These are phyloP conservation scores for Neodiprion virginianus DNA, from an alignment of 1,140 invertebrate species.

Conservation along the genomic window DNA sequence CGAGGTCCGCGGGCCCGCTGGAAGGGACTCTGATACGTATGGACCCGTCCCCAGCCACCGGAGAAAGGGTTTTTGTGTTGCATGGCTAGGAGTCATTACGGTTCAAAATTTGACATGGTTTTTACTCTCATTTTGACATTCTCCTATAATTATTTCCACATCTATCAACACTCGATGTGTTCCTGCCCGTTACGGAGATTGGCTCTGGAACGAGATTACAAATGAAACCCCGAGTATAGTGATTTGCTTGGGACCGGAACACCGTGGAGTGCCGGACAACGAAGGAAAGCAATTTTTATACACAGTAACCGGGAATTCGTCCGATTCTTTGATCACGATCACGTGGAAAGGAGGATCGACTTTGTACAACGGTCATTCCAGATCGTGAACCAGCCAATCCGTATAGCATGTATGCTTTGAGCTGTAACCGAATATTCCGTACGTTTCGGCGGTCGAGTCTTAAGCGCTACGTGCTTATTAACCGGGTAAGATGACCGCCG, in stretches of 20 bases:
- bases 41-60: background rate
- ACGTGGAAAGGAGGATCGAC: too few species aligned
- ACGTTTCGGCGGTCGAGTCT: background rate
- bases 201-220: background rate
- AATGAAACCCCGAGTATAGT: background rate
- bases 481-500: background rate
- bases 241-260: background rate
- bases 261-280: too few species aligned
- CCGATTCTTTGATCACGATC: background rate
- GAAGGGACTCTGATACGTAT: background rate
- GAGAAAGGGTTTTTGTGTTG: constrained; percentile 39
- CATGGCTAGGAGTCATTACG: constrained; percentile 57
- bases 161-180: constrained; percentile 48
- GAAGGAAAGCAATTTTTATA: too few species aligned
- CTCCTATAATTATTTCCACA: constrained; percentile 63
- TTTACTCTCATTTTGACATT: constrained; percentile 56
- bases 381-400: too few species aligned
- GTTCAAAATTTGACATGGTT: constrained; percentile 58
- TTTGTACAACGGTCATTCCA: too few species aligned
- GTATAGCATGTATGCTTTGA: background rate
- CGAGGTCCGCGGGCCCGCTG: too few species aligned
- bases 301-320: background rate
- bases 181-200: background rate
- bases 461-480: background rate
- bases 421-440: background rate